Evolutionary conservation across 2,113 vertebrate species (phyloP).

Genomic region (Albula glossodonta): DNA sequence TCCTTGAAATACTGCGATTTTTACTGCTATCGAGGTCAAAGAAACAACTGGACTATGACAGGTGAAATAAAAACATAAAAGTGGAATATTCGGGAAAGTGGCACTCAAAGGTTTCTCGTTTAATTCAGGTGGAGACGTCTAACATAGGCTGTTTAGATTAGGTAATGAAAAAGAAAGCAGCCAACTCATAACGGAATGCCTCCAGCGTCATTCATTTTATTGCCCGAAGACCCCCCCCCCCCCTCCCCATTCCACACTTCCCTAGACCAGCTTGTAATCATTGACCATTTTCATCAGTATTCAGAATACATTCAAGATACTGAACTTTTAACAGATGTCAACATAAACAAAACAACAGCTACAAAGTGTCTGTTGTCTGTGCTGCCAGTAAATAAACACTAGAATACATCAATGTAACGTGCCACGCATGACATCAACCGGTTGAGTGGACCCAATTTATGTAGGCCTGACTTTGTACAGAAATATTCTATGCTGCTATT

Average conservation of each 20-base stretch:
- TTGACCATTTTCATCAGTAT: conserved; percentile 22
- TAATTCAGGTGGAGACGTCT: neutral
- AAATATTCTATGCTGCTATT: neutral
- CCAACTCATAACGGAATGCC: conserved; percentile 23
- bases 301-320: conserved; percentile 7
- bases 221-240: neutral
- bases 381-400: neutral
- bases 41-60: neutral
- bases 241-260: neutral
- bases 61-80: neutral
- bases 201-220: conserved; percentile 10
- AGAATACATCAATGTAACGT: neutral
- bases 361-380: neutral
- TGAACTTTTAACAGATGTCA: conserved; percentile 18
- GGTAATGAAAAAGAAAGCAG: neutral
- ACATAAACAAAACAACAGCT: neutral
- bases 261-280: conserved; percentile 13
- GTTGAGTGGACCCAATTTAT: neutral
- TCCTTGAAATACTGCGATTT: neutral
- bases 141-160: neutral
- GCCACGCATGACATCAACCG: neutral
- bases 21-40: neutral
- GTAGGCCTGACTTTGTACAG: too few species aligned
- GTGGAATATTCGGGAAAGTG: neutral
- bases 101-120: neutral